phyloP scores from a whole-genome alignment of 2,113 vertebrate species.

The Clarias batrachus region DNA sequence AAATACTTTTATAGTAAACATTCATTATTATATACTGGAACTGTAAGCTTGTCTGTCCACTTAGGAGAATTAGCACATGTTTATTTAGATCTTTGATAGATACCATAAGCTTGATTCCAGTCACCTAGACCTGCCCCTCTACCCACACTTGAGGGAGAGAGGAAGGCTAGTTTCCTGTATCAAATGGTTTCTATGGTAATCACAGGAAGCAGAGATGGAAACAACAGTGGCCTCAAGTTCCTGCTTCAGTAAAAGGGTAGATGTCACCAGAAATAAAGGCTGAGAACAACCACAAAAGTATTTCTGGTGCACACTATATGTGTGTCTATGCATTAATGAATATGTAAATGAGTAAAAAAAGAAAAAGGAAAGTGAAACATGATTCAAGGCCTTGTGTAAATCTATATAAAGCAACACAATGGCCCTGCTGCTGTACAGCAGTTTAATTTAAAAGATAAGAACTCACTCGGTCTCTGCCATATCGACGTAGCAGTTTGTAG shows the following conservation, averaged over 20 bases:
- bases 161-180: constrained; percentile 56
- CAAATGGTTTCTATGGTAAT: constrained; percentile 49
- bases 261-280: constrained; percentile 31
- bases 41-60: background rate
- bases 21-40: background rate
- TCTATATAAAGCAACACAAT: background rate
- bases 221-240: constrained; percentile 51
- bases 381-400: background rate
- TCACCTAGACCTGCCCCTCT: constrained; percentile 35
- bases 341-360: no score
- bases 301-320: background rate
- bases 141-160: constrained; percentile 44
- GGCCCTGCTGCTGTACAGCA: background rate
- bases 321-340: background rate
- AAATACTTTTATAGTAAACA: background rate
- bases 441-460: background rate
- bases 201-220: constrained; percentile 55
- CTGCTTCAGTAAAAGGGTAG: constrained; percentile 35
- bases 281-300: constrained; percentile 24
- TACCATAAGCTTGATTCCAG: constrained; percentile 25
- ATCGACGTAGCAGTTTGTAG: constrained; percentile 91
- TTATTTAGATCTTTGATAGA: constrained; percentile 3
- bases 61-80: background rate
- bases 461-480: constrained; percentile 89
- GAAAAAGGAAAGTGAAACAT: background rate